phyloP scores from a whole-genome alignment of 1,140 invertebrate species.

The Triops longicaudatus region DNA sequence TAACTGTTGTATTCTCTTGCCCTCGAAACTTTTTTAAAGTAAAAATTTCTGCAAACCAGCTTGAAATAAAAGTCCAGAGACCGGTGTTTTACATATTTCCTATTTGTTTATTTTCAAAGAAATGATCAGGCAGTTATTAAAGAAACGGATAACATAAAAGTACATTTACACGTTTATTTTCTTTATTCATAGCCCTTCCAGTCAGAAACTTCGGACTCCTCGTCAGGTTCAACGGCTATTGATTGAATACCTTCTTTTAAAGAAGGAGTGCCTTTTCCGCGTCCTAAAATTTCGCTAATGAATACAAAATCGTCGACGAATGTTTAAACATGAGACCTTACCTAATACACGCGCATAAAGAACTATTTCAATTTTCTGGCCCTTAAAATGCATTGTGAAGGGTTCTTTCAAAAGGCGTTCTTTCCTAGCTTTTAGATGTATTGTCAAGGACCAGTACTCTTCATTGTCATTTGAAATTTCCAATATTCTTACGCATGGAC shows the following conservation, averaged over 20 bases:
- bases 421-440: neutral
- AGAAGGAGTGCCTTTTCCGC: neutral
- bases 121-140: neutral
- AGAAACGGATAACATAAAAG: neutral
- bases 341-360: neutral
- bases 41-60: no score
- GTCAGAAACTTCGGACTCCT: neutral
- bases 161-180: neutral
- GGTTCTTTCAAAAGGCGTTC: slow-evolving; percentile 5
- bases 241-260: neutral
- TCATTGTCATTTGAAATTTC: neutral
- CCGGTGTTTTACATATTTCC: no score
- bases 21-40: no score
- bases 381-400: neutral
- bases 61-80: no score
- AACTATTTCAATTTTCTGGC: neutral
- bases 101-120: no score
- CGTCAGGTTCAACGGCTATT: neutral
- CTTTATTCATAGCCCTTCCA: neutral
- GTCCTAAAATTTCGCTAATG: neutral
- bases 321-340: neutral
- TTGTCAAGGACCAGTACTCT: neutral
- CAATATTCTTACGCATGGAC: neutral
- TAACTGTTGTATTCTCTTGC: no score
- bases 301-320: no score